These are phyloP conservation scores for Caenorhabditis briggsae DNA, from an alignment of 1,140 invertebrate genomes.

Conservation along the genomic window DNA sequence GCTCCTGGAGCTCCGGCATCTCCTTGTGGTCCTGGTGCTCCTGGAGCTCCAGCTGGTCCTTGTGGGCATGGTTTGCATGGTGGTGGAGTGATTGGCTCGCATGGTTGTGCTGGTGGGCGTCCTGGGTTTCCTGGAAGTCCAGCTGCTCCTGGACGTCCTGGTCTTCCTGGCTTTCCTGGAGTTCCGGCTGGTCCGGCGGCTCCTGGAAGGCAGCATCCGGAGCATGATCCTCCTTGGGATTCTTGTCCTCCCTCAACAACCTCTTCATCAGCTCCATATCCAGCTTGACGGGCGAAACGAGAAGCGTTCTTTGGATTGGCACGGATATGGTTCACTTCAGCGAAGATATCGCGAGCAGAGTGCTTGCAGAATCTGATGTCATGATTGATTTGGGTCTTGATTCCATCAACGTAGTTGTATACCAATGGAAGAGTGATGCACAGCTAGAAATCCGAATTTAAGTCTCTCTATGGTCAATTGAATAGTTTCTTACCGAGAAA, in stretches of 20 bases:
- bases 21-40: slow-evolving; percentile 62
- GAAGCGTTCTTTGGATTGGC: not conserved
- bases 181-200: slow-evolving; percentile 61
- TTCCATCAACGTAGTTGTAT: slow-evolving; percentile 15
- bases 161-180: slow-evolving; percentile 57
- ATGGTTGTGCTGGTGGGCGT: slow-evolving; percentile 60
- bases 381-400: slow-evolving; percentile 29
- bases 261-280: not conserved
- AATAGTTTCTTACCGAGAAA: slow-evolving; percentile 3
- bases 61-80: slow-evolving; percentile 61
- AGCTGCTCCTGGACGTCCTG: slow-evolving; percentile 63
- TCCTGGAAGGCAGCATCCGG: slow-evolving; percentile 62
- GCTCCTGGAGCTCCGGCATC: slow-evolving; percentile 65
- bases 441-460: not conserved
- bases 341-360: slow-evolving; percentile 24
- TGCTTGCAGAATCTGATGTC: slow-evolving; percentile 22
- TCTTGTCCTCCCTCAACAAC: not conserved
- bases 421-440: slow-evolving; percentile 33
- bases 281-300: slow-evolving; percentile 11
- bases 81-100: slow-evolving; percentile 61
- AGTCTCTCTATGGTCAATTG: not conserved
- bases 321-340: slow-evolving; percentile 11
- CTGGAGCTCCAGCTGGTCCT: slow-evolving; percentile 57
- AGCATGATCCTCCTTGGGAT: slow-evolving; percentile 43
- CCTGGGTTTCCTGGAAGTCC: slow-evolving; percentile 65